A percentile compares a stretch with the other conserved stretches of the same genome.
phyloP scores from a whole-genome alignment of 2,113 vertebrate species.

The Leucosticte australis region DNA sequence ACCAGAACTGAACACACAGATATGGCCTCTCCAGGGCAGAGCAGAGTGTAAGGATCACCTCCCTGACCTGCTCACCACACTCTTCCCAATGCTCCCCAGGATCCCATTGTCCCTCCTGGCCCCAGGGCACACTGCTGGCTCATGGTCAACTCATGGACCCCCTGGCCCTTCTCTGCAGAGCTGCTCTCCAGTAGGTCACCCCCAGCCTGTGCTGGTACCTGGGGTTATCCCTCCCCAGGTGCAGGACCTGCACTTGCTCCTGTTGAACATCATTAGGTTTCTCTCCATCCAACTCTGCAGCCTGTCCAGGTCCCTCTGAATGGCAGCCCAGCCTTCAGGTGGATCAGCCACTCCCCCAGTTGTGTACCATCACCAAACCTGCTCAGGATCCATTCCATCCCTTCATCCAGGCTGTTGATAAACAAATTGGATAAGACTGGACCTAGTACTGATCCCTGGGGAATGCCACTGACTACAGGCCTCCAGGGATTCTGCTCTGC shows the following conservation, averaged over 20 bases:
- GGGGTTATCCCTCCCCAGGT: neutral
- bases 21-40: neutral
- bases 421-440: neutral
- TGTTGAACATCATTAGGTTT: neutral
- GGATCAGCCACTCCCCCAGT: neutral
- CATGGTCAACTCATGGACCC: neutral
- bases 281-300: neutral
- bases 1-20: neutral
- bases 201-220: neutral
- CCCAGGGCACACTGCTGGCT: neutral
- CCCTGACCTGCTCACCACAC: neutral
- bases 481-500: neutral
- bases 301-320: neutral
- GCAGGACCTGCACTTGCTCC: neutral
- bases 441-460: neutral
- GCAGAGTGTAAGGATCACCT: neutral
- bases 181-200: neutral
- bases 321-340: neutral
- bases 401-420: neutral
- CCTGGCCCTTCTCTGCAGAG: neutral
- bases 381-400: neutral
- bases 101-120: neutral
- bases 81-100: neutral
- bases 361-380: neutral
- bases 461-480: neutral